Conservation (phyloP, 2,113 vertebrate species). For the Phodopus roborovskii region DNA sequence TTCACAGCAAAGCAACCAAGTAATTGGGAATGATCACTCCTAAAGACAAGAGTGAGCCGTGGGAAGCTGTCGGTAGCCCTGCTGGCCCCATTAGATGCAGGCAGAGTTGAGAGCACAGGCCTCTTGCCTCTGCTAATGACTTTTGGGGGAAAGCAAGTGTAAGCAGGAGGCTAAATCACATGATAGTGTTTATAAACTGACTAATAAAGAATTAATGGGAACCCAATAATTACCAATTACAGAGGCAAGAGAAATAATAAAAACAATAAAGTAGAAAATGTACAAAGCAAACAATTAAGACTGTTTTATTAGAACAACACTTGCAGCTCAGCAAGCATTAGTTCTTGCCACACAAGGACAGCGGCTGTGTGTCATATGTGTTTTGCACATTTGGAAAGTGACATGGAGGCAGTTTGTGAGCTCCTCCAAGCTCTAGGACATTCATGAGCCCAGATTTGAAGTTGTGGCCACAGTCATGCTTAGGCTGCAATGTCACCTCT, state of each 20-base stretch:
- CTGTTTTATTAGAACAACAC: conserved; percentile 67
- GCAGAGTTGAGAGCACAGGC: conserved; percentile 1
- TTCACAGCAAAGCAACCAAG: conserved; percentile 31
- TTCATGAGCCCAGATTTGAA: conserved; percentile 5
- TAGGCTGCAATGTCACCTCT: neutral
- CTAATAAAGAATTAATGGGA: conserved; percentile 72
- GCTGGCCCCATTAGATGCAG: neutral
- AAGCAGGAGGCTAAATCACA: conserved; percentile 12
- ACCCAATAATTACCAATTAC: conserved; percentile 59
- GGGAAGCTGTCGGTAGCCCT: conserved; percentile 17
- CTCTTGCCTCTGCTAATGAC: conserved; percentile 54
- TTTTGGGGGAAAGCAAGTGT: neutral
- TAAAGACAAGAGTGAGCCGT: conserved; percentile 43
- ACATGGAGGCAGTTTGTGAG: neutral
- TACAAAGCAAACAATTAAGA: conserved; percentile 74
- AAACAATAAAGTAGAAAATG: conserved; percentile 72
- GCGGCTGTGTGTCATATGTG: neutral
- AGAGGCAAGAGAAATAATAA: conserved; percentile 74
- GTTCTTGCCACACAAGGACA: conserved; percentile 27
- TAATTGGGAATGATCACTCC: neutral
- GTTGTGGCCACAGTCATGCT: neutral
- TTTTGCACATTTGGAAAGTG: conserved; percentile 3
- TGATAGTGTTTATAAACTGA: conserved; percentile 66
- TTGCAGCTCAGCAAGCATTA: conserved; percentile 54
- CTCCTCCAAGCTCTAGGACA: neutral